Conservation (phyloP, 2,797 vertebrate genomes). For the Cyclopterus lumpus region DNA sequence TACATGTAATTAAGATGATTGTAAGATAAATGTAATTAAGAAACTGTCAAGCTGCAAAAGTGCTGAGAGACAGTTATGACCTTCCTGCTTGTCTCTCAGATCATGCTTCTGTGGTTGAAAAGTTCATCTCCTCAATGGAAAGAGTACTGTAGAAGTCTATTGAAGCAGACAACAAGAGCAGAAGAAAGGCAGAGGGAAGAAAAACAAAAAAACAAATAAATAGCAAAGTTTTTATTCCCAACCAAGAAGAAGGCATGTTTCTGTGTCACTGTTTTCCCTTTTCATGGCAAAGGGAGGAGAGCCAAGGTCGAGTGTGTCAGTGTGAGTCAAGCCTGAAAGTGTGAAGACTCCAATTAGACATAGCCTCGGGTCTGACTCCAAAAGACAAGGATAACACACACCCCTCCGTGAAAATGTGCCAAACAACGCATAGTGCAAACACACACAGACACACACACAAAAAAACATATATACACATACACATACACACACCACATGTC, state of each 20-base stretch:
- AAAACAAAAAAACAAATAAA: conserved; percentile 51
- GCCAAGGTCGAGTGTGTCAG: conserved; percentile 85
- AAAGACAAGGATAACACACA: conserved; percentile 85
- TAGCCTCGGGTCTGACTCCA: conserved; percentile 85
- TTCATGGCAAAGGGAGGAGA: conserved; percentile 81
- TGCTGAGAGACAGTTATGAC: conserved; percentile 65
- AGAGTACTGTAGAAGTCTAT: conserved; percentile 41
- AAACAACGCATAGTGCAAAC: conserved; percentile 79
- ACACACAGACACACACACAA: conserved; percentile 52
- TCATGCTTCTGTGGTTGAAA: conserved; percentile 69
- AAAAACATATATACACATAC: conserved; percentile 47
- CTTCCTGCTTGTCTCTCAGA: conserved; percentile 67
- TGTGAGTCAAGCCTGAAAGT: conserved; percentile 84
- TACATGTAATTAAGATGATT: conserved; percentile 46
- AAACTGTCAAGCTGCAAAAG: conserved; percentile 34
- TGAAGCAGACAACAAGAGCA: conserved; percentile 51
- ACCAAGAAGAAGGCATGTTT: conserved; percentile 75
- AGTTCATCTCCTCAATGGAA: conserved; percentile 70
- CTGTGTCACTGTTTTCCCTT: conserved; percentile 79
- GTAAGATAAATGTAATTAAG: conserved; percentile 1
- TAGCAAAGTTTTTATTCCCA: conserved; percentile 72
- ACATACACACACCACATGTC: conserved; percentile 58
- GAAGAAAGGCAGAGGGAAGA: conserved; percentile 49
- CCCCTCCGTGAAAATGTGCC: conserved; percentile 81
- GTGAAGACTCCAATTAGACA: conserved; percentile 88